phyloP scores from a whole-genome alignment of 2,113 vertebrate species.

The Anguilla rostrata region DNA sequence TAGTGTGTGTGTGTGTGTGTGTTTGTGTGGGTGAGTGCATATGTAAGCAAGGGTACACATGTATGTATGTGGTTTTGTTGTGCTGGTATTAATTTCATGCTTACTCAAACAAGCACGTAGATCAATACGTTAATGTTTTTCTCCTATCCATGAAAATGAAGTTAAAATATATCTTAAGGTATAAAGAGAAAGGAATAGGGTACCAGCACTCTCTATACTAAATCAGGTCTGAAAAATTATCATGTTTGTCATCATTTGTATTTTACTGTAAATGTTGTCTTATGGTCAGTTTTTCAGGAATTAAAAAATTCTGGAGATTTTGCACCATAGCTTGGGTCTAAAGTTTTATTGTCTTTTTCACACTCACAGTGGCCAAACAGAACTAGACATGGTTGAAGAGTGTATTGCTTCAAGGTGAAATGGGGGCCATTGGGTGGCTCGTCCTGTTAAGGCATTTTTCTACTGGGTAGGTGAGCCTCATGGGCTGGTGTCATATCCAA shows the following conservation, averaged over 20 bases:
- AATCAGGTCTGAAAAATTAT: background rate
- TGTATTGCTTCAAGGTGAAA: too few relatives aligned
- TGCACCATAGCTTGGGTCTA: slow-evolving; percentile 4
- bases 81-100: background rate
- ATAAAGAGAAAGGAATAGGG: slow-evolving; percentile 7
- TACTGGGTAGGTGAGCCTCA: too few relatives aligned
- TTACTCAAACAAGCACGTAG: background rate
- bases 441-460: too few relatives aligned
- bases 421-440: too few relatives aligned
- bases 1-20: slow-evolving; percentile 26
- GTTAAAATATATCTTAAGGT: background rate
- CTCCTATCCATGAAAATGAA: background rate
- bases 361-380: background rate
- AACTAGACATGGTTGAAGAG: background rate
- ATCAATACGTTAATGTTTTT: background rate
- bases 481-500: too few relatives aligned
- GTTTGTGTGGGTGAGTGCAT: slow-evolving; percentile 32
- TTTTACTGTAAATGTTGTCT: slow-evolving; percentile 37
- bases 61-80: background rate
- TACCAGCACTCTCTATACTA: slow-evolving; percentile 31
- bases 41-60: slow-evolving; percentile 24
- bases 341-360: background rate
- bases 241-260: background rate
- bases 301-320: slow-evolving; percentile 37
- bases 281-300: slow-evolving; percentile 34